Base-by-base conservation (phyloP, 2,113 vertebrate genomes). In the Channa argus region DNA sequence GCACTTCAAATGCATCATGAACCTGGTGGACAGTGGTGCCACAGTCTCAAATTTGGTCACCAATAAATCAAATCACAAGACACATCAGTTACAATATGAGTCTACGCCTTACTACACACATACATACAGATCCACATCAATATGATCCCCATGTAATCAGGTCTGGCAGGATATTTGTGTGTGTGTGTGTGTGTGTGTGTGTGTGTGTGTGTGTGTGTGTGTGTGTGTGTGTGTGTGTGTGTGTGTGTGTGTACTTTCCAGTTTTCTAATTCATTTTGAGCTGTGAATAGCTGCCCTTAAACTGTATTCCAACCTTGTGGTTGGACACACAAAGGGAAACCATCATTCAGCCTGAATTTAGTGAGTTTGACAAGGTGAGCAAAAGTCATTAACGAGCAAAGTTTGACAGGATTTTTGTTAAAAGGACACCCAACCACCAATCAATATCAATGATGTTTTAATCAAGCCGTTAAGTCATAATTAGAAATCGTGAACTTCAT, bases 291-390 rank as follows among this genome's bases (percentile, higher is more conserved):
- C 50, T 11, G 46, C 13, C 56, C 36, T 49, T 4, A 49, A 11
- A 24, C 24, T 53, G 44, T 1, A 53, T 36, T 59, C 24, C 5
- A 41, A 45, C 44, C 51, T 43, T 68, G 34, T 1, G 9, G 38
- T 51, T 60, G 8, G 50, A 9, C 14, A 74, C 33, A 37, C 12
- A 38, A 67, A 67, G 43, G 34, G 13, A 36, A 52, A 47, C 1
- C 36, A 39, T 44, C 33, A 58, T 69, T 64, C 33, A 45, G 55
- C 8, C 38, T 43, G 45, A 56, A 63, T 72, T 36, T 59, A 55
- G 11, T 10, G 45, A 11, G 36, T 47, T 54, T 44, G 55, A 72
- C 47, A 67, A 67, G 8, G 24, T 58, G 54, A 77, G 59, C 38
- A 55, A 59, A 59, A 70, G 15, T 0, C 43, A 63, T 8, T 8